These are phyloP conservation scores for Paradoxurus hermaphroditus DNA, from an alignment of 2,113 vertebrate genomes.

Conservation along the genomic window DNA sequence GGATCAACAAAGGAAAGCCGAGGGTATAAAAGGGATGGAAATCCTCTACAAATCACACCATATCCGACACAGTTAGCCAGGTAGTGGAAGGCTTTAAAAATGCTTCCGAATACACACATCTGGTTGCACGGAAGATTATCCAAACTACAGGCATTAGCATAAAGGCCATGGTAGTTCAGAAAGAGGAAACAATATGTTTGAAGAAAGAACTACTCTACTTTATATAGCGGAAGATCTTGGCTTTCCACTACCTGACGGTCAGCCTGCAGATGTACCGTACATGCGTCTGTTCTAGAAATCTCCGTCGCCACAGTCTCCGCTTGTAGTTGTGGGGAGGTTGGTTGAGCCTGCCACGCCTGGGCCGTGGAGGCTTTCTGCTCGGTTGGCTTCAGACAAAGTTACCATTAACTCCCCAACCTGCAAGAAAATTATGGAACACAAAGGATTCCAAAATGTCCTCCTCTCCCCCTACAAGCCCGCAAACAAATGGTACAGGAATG, in stretches of 20 bases:
- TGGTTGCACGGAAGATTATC: not conserved
- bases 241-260: constrained; percentile 16
- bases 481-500: constrained; percentile 93
- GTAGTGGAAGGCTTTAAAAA: not conserved
- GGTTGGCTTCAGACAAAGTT: constrained; percentile 87
- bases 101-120: not conserved
- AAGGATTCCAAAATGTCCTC: constrained; percentile 87
- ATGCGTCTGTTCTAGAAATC: constrained; percentile 50
- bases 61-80: not conserved
- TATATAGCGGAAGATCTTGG: not conserved
- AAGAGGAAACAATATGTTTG: not conserved
- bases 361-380: constrained; percentile 80
- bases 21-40: not conserved
- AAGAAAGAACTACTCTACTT: constrained; percentile 8
- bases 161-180: not conserved
- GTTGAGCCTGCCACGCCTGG: constrained; percentile 63
- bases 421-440: constrained; percentile 90
- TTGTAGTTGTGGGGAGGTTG: constrained; percentile 49
- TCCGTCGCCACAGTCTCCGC: constrained; percentile 41
- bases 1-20: not conserved
- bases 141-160: not conserved
- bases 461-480: constrained; percentile 89
- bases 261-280: accelerated
- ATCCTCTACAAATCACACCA: not conserved
- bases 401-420: constrained; percentile 91